Conservation (phyloP, 2,888 invertebrate species). For the Osedax fenrisi region DNA sequence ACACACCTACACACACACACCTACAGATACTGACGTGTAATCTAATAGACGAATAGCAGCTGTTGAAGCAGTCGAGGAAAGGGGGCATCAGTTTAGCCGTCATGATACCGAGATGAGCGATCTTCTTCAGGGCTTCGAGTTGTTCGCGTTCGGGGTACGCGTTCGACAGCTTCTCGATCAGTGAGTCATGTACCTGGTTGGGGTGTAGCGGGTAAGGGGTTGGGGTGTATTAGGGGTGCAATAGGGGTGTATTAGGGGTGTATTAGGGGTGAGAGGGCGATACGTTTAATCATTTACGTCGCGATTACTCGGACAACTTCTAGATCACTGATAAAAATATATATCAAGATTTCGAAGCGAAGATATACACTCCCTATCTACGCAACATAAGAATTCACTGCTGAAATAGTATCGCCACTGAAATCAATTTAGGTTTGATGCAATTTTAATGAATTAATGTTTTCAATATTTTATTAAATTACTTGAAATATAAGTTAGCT, state of each 20-base stretch:
- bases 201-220: neutral
- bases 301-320: no score
- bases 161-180: conserved; percentile 40
- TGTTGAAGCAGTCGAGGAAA: conserved; percentile 48
- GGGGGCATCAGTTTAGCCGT: conserved; percentile 49
- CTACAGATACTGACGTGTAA: conserved; percentile 27
- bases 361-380: no score
- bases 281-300: neutral
- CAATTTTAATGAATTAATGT: no score
- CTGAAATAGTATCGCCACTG: no score
- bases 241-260: neutral
- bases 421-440: no score
- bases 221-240: neutral
- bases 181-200: conserved; percentile 46
- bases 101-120: conserved; percentile 51
- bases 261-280: neutral
- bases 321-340: neutral
- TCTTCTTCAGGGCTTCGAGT: conserved; percentile 47
- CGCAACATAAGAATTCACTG: no score
- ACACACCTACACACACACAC: no score
- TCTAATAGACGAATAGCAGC: conserved; percentile 47
- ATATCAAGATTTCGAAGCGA: no score
- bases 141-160: conserved; percentile 40
- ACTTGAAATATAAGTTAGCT: no score
- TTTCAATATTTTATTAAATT: no score